phyloP scores from a whole-genome alignment of 2,113 vertebrate genomes.

The Indicator maculatus region DNA sequence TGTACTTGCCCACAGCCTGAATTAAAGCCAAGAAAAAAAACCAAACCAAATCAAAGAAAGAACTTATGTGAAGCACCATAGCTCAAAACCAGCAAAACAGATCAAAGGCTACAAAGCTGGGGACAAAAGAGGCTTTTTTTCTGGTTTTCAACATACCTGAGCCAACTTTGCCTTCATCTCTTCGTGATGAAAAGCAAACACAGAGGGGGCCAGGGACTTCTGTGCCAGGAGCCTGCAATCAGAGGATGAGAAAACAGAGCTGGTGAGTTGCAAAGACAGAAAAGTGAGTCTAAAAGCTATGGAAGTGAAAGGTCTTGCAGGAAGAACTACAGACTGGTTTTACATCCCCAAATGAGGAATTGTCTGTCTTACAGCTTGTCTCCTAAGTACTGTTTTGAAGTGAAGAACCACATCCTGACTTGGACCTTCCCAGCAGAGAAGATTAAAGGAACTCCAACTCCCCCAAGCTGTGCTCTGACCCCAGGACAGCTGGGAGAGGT shows the following conservation, averaged over 20 bases:
- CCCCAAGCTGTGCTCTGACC: not conserved
- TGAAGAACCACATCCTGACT: not conserved
- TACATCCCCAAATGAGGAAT: not conserved
- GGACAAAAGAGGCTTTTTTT: not conserved
- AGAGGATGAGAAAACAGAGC: not conserved
- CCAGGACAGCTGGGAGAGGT: not conserved
- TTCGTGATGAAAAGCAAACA: not conserved
- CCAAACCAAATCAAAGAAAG: not conserved
- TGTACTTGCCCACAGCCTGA: not conserved
- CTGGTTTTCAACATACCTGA: not conserved
- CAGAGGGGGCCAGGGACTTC: not conserved
- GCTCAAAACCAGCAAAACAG: not conserved
- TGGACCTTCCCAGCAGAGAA: not conserved
- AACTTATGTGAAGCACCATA: not conserved
- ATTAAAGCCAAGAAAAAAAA: not conserved
- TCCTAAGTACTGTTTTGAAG: not conserved
- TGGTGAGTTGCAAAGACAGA: not conserved
- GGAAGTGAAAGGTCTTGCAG: not conserved
- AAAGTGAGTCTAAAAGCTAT: not conserved
- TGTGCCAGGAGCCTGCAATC: not conserved
- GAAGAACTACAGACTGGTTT: not conserved
- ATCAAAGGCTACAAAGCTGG: not conserved
- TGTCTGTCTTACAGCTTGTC: not conserved
- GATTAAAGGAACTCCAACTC: not conserved
- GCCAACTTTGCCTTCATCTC: not conserved